These are phyloP conservation scores for Scaptomyza flava DNA, from an alignment of 2,888 invertebrate genomes.

Conservation along the genomic window DNA sequence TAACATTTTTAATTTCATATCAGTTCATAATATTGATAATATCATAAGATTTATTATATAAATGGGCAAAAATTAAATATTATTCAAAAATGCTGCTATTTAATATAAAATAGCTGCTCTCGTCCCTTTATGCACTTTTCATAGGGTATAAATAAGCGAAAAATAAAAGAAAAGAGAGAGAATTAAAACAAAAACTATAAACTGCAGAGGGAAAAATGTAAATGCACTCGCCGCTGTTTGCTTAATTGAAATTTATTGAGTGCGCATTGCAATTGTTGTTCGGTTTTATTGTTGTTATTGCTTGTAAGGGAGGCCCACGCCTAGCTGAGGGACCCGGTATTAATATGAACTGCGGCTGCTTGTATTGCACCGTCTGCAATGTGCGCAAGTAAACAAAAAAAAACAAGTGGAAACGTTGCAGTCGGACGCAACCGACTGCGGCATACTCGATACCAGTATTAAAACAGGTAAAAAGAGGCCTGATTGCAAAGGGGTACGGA, in stretches of 20 bases:
- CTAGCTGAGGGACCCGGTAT: neutral
- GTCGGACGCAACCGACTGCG: too few species aligned
- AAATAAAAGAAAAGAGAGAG: conserved; percentile 4
- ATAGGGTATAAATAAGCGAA: conserved; percentile 14
- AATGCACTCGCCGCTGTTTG: conserved; percentile 30
- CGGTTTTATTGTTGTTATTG: conserved; percentile 3
- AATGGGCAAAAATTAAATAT: too few species aligned
- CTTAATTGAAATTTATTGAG: conserved; percentile 75
- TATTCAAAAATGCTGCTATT: too few species aligned
- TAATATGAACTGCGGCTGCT: conserved; percentile 18
- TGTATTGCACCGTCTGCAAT: conserved; percentile 12
- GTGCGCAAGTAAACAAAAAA: conserved; percentile 9
- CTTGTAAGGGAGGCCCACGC: conserved; percentile 8
- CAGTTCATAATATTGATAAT: too few species aligned
- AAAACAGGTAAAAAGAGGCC: too few species aligned
- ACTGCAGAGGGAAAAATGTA: conserved; percentile 42
- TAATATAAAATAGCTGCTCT: too few species aligned
- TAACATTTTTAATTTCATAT: too few species aligned
- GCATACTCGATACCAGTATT: too few species aligned
- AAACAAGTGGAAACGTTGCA: too few species aligned
- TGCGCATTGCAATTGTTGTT: conserved; percentile 53
- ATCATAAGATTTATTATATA: too few species aligned
- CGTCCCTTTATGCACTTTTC: too few species aligned
- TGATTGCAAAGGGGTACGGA: too few species aligned
- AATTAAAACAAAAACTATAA: conserved; percentile 53